Evolutionary conservation across 1,140 invertebrate genomes (phyloP), one percentile per base, ranked within the genome.

Genomic region (Vollenhovia emeryi): DNA sequence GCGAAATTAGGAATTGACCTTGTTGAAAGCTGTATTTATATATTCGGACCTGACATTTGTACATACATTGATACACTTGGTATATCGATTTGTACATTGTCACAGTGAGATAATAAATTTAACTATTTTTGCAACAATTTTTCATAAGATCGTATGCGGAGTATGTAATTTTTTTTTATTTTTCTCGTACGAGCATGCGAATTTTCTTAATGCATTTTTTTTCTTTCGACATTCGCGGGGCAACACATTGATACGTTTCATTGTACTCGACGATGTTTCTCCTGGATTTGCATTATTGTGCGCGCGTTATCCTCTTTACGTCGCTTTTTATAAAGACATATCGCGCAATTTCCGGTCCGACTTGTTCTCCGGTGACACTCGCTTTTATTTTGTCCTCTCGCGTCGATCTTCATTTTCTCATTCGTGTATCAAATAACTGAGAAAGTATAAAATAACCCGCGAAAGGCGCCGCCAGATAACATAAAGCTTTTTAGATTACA

Each of bases 361-460:
- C n/a, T 74, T 69, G 27, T 3, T 74, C n/a, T 62, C 59, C 18
- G 11, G 2, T 13, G 24, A 66, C 4, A 21, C 33, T 43, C 3
- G 6, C 30, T 55, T 36, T 33, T 48, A 9, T 75, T 27, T 79
- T 52, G 8, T 48, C 4, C n/a, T 8, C 78, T 74, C 75, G 11
- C 55, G 36, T 74, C 68, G 55, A 15, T 57, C 24, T 57, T 88
- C 85, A 27, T 68, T 90, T 90, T 87, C 87, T 71, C n/a, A 80
- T 85, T 84, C 52, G n/a, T 48, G 62, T 86, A 89, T 89, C 85
- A 69, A 55, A 86, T 90, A 87, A 89, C 87, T 68, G 59, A 82
- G 36, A 76, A 71, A 68, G 85, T 89, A 82, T 90, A 87, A 75
- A 79, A 79, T 89, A 86, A 87, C 88, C 30, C 40, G 13, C 30